These are phyloP conservation scores for Cyphomyrmex costatus DNA, from an alignment of 1,140 invertebrate species.

Conservation along the genomic window DNA sequence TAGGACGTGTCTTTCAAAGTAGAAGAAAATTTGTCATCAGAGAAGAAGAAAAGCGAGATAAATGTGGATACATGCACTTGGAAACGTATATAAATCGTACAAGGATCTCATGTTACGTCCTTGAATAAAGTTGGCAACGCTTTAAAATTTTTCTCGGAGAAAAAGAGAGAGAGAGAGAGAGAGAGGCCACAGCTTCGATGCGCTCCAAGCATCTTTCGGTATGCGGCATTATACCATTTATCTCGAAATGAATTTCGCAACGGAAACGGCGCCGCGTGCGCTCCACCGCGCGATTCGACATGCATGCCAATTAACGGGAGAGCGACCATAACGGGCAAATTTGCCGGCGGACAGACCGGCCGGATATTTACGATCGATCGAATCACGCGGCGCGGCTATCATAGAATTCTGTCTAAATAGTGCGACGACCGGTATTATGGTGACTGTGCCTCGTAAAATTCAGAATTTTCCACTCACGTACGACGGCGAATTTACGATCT, in stretches of 20 bases:
- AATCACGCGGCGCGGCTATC: conserved; percentile 13
- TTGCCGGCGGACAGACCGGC: conserved; percentile 38
- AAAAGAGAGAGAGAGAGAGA: background rate
- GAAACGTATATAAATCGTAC: background rate
- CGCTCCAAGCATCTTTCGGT: conserved; percentile 64
- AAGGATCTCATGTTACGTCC: background rate
- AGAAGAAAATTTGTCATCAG: background rate
- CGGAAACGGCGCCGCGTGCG: conserved; percentile 36
- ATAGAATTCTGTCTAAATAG: conserved; percentile 41
- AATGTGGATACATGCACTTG: background rate
- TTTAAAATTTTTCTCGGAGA: background rate
- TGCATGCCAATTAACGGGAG: conserved; percentile 66
- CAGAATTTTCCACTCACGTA: background rate
- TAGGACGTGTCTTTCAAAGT: background rate
- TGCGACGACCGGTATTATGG: background rate
- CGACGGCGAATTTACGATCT: background rate
- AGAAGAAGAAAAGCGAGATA: background rate
- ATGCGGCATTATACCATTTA: conserved; percentile 74
- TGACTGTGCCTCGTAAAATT: background rate
- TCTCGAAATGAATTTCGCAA: conserved; percentile 73
- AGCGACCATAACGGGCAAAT: conserved; percentile 47
- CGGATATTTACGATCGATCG: conserved; percentile 54
- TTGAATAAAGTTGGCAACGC: background rate
- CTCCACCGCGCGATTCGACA: conserved; percentile 33
- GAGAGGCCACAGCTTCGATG: conserved; percentile 26